phyloP scores from a whole-genome alignment of 2,888 invertebrate species.

The Dynastes maya region DNA sequence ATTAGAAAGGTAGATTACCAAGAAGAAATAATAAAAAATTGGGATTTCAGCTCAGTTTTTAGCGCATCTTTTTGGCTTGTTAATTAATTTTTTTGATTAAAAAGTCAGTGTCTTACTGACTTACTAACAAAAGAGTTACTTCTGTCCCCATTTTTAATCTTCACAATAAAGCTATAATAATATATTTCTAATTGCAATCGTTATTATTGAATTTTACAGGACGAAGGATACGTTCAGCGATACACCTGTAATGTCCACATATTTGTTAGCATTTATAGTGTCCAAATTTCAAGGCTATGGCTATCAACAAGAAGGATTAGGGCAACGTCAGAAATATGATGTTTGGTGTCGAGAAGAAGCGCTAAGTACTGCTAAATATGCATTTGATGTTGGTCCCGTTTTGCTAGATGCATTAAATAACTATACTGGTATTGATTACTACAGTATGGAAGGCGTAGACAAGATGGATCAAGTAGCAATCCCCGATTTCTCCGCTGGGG shows the following conservation, averaged over 20 bases:
- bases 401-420: slow-evolving; percentile 72
- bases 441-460: slow-evolving; percentile 73
- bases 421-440: slow-evolving; percentile 75
- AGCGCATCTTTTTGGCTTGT: too few species aligned
- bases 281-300: slow-evolving; percentile 77
- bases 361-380: slow-evolving; percentile 69
- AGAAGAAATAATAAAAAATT: too few species aligned
- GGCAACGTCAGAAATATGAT: slow-evolving; percentile 54
- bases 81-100: too few species aligned
- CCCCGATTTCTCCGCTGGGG: slow-evolving; percentile 87
- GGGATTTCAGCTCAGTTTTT: too few species aligned
- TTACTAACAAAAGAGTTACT: too few species aligned
- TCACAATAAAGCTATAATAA: too few species aligned
- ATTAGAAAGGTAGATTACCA: too few species aligned
- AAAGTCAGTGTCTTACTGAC: too few species aligned
- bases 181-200: too few species aligned
- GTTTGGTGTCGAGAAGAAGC: slow-evolving; percentile 71
- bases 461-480: slow-evolving; percentile 91
- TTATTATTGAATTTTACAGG: slow-evolving; percentile 40
- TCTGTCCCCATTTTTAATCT: too few species aligned
- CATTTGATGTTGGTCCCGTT: slow-evolving; percentile 69
- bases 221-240: slow-evolving; percentile 68
- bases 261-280: slow-evolving; percentile 88
- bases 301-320: background rate
- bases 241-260: slow-evolving; percentile 84